Conservation (phyloP, 2,797 vertebrate genomes). For the Mastacembelus armatus region DNA sequence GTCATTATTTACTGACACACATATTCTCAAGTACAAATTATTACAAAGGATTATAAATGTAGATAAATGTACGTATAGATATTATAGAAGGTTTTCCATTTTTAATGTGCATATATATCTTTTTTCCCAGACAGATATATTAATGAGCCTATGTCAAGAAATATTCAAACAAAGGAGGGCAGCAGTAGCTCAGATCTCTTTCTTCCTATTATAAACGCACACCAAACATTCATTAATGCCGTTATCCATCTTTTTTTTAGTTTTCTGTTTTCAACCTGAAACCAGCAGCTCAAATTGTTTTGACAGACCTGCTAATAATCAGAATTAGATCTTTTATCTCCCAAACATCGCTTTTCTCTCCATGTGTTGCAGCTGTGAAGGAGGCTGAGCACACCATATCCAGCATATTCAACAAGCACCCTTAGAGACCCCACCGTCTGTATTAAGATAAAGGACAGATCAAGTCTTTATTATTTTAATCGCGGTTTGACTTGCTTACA, state of each 20-base stretch:
- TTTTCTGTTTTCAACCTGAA: no score
- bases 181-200: constrained; percentile 50
- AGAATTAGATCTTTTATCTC: constrained; percentile 21
- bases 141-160: constrained; percentile 23
- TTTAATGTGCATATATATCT: no score
- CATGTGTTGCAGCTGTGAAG: constrained; percentile 25
- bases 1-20: neutral
- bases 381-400: constrained; percentile 6
- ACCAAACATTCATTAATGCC: constrained; percentile 61
- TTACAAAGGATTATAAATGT: neutral
- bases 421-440: constrained; percentile 37
- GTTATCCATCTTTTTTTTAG: constrained; percentile 57
- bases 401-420: neutral
- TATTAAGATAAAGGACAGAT: constrained; percentile 7
- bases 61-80: no score
- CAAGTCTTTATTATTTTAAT: neutral
- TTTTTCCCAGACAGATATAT: no score
- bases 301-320: constrained; percentile 49
- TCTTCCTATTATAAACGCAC: constrained; percentile 56
- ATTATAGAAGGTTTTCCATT: no score
- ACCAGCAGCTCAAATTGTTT: constrained; percentile 41
- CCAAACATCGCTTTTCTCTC: constrained; percentile 33
- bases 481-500: constrained; percentile 5
- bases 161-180: constrained; percentile 58
- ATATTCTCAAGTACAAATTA: neutral